Percentiles rank a stretch among this genome's conserved stretches.
Conservation (phyloP, 2,797 vertebrate species). For the Tauraco hartlaubi region DNA sequence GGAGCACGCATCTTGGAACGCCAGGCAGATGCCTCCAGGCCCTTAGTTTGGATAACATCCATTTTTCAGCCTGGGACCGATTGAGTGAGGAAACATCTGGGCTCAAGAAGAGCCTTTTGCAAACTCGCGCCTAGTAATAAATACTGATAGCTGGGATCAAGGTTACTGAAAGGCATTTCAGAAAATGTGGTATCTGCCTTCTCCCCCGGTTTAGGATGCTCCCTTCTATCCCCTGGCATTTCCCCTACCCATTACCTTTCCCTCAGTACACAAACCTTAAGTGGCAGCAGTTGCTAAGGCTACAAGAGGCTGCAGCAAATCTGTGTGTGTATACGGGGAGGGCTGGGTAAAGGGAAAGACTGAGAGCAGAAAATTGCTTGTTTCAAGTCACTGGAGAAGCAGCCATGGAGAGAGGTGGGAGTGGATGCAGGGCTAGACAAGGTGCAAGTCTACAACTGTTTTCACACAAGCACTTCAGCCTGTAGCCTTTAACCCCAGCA, state of each 20-base stretch:
- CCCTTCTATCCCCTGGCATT: background rate
- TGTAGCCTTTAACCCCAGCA: background rate
- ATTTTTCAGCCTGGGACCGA: background rate
- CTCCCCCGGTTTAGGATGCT: background rate
- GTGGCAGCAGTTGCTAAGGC: constrained; percentile 61
- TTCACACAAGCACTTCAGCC: background rate
- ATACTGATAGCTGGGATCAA: background rate
- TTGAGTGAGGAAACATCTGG: background rate
- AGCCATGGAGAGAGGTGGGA: background rate
- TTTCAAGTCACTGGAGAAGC: background rate
- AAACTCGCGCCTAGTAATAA: background rate
- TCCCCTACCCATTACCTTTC: background rate
- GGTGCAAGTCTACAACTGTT: background rate
- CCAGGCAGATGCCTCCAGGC: background rate
- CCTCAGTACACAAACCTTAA: background rate
- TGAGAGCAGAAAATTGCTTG: constrained; percentile 55
- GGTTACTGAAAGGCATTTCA: background rate
- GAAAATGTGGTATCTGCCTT: background rate
- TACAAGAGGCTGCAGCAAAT: constrained; percentile 51
- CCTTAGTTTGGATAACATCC: background rate
- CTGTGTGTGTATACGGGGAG: background rate
- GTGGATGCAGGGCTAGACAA: background rate
- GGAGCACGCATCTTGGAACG: rapidly evolving
- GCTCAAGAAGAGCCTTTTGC: background rate
- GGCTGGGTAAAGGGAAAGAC: background rate